phyloP scores from a whole-genome alignment of 30 jellyfish, hydroid and myxozoan genomes.

The Morbakka virulenta region DNA sequence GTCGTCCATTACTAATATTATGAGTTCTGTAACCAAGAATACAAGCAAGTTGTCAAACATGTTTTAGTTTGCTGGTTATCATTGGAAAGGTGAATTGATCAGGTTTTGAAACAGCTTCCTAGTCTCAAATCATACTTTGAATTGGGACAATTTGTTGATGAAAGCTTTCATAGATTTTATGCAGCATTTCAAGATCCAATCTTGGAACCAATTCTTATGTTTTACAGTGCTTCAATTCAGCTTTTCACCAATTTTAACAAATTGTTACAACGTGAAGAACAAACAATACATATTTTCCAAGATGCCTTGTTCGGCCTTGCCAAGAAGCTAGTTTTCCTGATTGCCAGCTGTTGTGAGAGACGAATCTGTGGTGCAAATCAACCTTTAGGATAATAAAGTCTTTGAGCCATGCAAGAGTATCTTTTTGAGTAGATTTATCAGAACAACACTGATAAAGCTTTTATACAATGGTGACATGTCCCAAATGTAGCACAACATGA shows the following conservation, averaged over 20 bases:
- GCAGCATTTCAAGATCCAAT: background rate
- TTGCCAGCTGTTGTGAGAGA: conserved; percentile 16
- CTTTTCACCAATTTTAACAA: conserved; percentile 42
- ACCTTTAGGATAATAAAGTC: conserved; percentile 9
- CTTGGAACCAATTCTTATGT: conserved; percentile 13
- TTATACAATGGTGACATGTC: conserved; percentile 41
- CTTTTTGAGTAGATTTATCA: conserved; percentile 23
- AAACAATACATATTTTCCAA: conserved; percentile 26
- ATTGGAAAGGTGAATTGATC: conserved; percentile 52
- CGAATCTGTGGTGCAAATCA: background rate
- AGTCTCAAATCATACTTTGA: conserved; percentile 43
- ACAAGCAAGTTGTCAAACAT: conserved; percentile 11
- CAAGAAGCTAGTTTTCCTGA: conserved; percentile 29
- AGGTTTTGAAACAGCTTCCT: conserved; percentile 11
- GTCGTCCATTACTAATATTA: conserved; percentile 9
- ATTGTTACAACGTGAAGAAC: conserved; percentile 50
- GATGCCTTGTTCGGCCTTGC: conserved; percentile 31
- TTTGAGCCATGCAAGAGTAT: conserved; percentile 3
- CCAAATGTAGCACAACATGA: background rate
- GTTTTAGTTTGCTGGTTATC: too few relatives aligned
- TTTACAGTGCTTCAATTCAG: too few relatives aligned
- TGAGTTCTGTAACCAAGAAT: conserved; percentile 50
- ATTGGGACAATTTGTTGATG: conserved; percentile 11
- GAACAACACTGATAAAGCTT: background rate
- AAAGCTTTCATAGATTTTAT: too few relatives aligned